Evolutionary conservation across 2,797 vertebrate species (phyloP), one percentile per base, ranked within the genome.

Genomic region (Diplodus sargus): DNA sequence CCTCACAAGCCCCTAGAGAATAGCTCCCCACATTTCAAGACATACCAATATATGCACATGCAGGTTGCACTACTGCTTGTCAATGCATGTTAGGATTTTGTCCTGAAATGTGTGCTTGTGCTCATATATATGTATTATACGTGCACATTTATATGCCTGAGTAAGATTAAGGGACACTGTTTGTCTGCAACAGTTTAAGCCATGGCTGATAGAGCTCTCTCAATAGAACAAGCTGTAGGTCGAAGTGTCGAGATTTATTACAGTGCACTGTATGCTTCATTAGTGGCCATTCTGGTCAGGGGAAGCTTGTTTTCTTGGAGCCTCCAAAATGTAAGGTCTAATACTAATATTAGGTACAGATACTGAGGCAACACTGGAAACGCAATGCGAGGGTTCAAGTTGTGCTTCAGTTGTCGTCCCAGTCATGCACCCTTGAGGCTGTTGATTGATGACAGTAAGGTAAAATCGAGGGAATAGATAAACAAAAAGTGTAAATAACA

Each of bases 201-300:
- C 34, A 42, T 4, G 49, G 20, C 61, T 57, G 70, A 54, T 68
- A 62, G 30, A 69, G 30, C 71, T 81, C 70, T 72, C 74, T 83
- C 77, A 56, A n/a, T 67, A 70, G 63, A 75, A 62, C 70, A 67
- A 76, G 61, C 67, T 51, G 53, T 71, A 60, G 79, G 77, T 85
- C 79, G 69, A 67, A 90, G 78, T 77, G 81, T 86, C 53, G 39
- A 79, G 81, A 90, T 92, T 85, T 86, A 89, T 84, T 87, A 87
- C 67, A 56, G 65, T 47, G 64, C 72, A 62, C 68, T 60, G 25
- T 52, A 57, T 58, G 67, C 79, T 85, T 91, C 78, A 90, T 86
- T 82, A 85, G 76, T 18, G 68, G 72, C n/a, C 54, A 47, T 53
- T 82, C 65, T 78, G 83, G 69, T 83, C 73, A 78, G 68, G 47